Conservation (phyloP, 2,888 invertebrate genomes). For the Plebejus melissa region DNA sequence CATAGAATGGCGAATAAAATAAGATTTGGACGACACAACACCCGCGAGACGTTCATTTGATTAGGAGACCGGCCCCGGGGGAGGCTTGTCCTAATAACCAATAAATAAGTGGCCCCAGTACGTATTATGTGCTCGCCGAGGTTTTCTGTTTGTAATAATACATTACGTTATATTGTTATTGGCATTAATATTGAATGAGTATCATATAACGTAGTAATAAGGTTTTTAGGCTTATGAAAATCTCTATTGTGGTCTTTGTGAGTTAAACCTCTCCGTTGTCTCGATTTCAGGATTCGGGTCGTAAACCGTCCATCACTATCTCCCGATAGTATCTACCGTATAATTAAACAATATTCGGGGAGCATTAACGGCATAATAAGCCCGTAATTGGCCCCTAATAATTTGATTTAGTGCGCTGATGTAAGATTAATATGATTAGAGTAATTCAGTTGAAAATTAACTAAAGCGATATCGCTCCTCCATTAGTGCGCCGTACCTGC, state of each 20-base stretch:
- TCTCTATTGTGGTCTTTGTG: background rate
- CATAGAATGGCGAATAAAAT: conserved; percentile 2
- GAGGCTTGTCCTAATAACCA: conserved; percentile 2
- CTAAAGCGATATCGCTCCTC: conserved; percentile 21
- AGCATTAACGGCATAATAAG: conserved; percentile 22
- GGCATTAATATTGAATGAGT: background rate
- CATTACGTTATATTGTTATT: background rate
- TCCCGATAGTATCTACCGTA: background rate
- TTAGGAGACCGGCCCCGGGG: background rate
- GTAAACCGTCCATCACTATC: background rate
- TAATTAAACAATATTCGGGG: conserved; percentile 23
- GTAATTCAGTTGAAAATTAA: conserved; percentile 23
- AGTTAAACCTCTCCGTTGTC: background rate
- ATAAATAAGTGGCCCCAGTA: background rate
- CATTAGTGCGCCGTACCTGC: background rate
- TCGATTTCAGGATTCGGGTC: background rate
- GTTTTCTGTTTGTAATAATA: background rate
- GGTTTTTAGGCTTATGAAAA: background rate
- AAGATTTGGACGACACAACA: conserved; percentile 5
- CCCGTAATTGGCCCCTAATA: conserved; percentile 24
- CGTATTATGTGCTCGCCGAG: background rate
- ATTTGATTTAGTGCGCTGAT: conserved; percentile 21
- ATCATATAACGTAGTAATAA: background rate
- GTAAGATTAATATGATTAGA: conserved; percentile 24
- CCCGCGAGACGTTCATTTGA: conserved; percentile 11